phyloP scores from a whole-genome alignment of 2,888 invertebrate species.

The Hyppa rectilinea region DNA sequence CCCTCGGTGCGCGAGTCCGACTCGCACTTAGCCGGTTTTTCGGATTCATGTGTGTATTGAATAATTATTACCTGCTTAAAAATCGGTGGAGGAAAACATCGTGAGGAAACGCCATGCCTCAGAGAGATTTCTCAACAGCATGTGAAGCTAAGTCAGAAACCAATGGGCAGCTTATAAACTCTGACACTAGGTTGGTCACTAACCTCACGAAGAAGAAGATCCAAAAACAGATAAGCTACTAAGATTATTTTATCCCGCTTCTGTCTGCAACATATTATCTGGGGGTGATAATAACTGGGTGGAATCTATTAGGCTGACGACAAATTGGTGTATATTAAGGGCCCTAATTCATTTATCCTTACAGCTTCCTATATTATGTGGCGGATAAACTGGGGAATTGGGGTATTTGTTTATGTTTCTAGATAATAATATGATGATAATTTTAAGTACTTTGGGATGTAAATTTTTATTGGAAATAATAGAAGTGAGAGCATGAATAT shows the following conservation, averaged over 20 bases:
- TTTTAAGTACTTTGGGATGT: neutral
- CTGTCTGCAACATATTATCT: neutral
- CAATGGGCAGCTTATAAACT: no score
- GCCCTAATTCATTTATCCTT: constrained; percentile 64
- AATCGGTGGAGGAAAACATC: no score
- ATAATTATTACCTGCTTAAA: no score
- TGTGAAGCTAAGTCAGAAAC: no score
- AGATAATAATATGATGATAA: neutral
- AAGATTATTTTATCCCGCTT: constrained; percentile 7
- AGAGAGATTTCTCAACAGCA: no score
- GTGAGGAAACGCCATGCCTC: no score
- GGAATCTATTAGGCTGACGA: constrained; percentile 52
- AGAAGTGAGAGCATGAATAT: neutral
- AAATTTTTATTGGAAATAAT: neutral
- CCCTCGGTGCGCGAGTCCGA: no score
- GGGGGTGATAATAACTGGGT: constrained; percentile 20
- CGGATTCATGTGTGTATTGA: no score
- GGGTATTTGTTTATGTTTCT: neutral
- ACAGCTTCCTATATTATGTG: constrained; percentile 45
- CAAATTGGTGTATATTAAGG: constrained; percentile 58
- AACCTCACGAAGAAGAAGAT: no score
- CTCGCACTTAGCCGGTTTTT: no score
- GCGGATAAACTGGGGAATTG: neutral
- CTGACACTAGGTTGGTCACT: no score
- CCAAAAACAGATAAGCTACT: neutral